These are phyloP conservation scores for Sorex maritimensis DNA, from an alignment of 2,797 vertebrate genomes.

Conservation along the genomic window DNA sequence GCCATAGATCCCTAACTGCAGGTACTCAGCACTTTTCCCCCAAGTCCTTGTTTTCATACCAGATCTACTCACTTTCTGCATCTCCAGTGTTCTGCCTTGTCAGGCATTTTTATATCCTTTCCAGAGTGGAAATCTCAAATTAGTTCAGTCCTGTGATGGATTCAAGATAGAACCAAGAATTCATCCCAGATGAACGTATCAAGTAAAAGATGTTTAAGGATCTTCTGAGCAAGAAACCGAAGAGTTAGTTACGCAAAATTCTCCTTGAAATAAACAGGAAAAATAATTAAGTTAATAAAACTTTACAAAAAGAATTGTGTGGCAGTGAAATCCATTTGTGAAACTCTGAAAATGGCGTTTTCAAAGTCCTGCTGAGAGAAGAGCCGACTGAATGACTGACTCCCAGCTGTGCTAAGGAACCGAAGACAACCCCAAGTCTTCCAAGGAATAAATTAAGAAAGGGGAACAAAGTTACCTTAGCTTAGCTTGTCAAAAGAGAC, in stretches of 20 bases:
- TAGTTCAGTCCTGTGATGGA: neutral
- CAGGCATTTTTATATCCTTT: neutral
- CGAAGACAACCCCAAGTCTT: neutral
- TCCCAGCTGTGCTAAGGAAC: neutral
- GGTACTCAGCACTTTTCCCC: neutral
- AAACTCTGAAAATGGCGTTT: neutral
- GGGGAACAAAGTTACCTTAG: neutral
- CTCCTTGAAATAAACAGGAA: neutral
- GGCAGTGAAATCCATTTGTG: neutral
- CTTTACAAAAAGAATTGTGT: neutral
- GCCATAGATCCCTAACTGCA: neutral
- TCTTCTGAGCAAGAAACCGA: slow-evolving; percentile 11
- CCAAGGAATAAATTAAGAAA: slow-evolving; percentile 27
- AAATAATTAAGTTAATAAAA: slow-evolving; percentile 23
- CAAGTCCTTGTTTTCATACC: neutral
- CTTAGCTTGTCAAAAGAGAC: neutral
- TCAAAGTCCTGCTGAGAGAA: neutral
- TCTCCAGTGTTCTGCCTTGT: neutral
- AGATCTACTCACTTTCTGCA: neutral
- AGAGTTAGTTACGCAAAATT: neutral
- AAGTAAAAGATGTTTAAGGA: neutral
- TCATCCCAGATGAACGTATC: neutral
- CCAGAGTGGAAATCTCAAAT: neutral
- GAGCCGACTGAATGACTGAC: neutral
- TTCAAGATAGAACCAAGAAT: slow-evolving; percentile 31